A percentile compares a stretch with the other conserved stretches of the same genome.
Conservation (phyloP, 2,797 vertebrate genomes). For the Melanotaenia pygmaea region DNA sequence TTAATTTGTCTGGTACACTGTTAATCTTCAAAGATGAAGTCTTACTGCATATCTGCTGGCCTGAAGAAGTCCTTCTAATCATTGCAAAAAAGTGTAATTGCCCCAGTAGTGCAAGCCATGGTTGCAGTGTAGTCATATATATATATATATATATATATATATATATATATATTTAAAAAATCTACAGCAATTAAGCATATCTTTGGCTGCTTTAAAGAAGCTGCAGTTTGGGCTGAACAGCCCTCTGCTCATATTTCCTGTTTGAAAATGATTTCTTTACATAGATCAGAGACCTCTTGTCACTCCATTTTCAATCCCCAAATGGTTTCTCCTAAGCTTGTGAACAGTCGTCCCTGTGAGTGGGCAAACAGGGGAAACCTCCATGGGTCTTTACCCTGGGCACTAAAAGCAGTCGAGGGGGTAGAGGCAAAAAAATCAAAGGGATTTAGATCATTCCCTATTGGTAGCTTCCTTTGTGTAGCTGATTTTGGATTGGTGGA, state of each 20-base stretch:
- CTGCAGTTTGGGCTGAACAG: conserved; percentile 56
- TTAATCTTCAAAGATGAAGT: conserved; percentile 86
- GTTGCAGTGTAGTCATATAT: conserved; percentile 62
- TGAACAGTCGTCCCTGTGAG: conserved; percentile 72
- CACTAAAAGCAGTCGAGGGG: conserved; percentile 67
- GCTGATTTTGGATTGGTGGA: conserved; percentile 79
- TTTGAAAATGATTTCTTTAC: conserved; percentile 85
- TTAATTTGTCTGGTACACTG: conserved; percentile 80
- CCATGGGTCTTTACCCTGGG: conserved; percentile 83
- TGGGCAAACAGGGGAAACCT: conserved; percentile 76
- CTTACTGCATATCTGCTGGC: conserved; percentile 78
- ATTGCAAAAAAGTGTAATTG: conserved; percentile 76
- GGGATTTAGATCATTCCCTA: conserved; percentile 74
- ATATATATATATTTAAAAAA: conserved; percentile 55
- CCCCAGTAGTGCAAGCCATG: conserved; percentile 57
- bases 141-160: conserved; percentile 15
- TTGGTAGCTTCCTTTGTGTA: conserved; percentile 81
- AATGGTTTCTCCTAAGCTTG: conserved; percentile 74
- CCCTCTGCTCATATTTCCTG: conserved; percentile 76
- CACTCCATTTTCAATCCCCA: conserved; percentile 80
- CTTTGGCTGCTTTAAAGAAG: conserved; percentile 73
- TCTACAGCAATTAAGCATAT: conserved; percentile 81
- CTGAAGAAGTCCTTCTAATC: conserved; percentile 80
- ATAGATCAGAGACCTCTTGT: conserved; percentile 81
- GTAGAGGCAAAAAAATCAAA: conserved; percentile 82